Percentiles rank a stretch among this genome's conserved stretches.
These are phyloP conservation scores for Sebastes kiyomatsui DNA, from an alignment of 2,797 vertebrate species.

Conservation along the genomic window DNA sequence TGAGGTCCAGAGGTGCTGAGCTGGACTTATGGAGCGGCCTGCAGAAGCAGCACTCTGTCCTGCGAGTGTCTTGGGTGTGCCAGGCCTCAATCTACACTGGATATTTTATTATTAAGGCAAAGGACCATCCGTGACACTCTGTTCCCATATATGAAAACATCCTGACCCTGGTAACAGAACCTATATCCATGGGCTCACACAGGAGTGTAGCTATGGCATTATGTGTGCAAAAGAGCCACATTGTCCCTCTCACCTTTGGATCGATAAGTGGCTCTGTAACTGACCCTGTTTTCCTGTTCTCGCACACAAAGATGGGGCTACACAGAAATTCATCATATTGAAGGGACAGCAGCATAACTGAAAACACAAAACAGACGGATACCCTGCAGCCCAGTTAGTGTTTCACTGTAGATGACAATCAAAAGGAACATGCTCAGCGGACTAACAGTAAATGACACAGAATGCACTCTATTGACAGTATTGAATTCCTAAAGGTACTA, in stretches of 20 bases:
- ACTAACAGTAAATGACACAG: slow-evolving; percentile 68
- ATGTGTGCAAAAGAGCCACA: slow-evolving; percentile 23
- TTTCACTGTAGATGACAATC: slow-evolving; percentile 61
- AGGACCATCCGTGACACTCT: slow-evolving; percentile 21
- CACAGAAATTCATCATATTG: slow-evolving; percentile 34
- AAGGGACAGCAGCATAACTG: slow-evolving; percentile 29
- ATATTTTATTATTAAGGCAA: slow-evolving; percentile 41
- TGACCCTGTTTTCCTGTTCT: slow-evolving; percentile 18
- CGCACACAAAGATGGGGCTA: not conserved
- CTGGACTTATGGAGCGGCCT: slow-evolving; percentile 67
- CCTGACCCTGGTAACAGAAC: slow-evolving; percentile 1
- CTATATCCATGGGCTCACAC: not conserved
- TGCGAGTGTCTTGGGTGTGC: slow-evolving; percentile 37
- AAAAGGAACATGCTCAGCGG: slow-evolving; percentile 60
- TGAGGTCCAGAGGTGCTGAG: slow-evolving; percentile 77
- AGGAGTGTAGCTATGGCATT: not conserved
- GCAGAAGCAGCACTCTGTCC: slow-evolving; percentile 66
- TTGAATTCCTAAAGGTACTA: slow-evolving; percentile 66
- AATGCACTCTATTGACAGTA: slow-evolving; percentile 68
- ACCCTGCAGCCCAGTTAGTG: slow-evolving; percentile 61
- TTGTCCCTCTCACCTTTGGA: slow-evolving; percentile 42
- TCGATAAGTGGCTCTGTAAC: slow-evolving; percentile 32
- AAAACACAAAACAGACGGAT: slow-evolving; percentile 29
- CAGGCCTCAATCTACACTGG: slow-evolving; percentile 8
- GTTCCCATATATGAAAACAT: slow-evolving; percentile 13